Base-by-base conservation (phyloP, 37 sponge, comb jelly and placozoan genomes). In the Spongia lamella region DNA sequence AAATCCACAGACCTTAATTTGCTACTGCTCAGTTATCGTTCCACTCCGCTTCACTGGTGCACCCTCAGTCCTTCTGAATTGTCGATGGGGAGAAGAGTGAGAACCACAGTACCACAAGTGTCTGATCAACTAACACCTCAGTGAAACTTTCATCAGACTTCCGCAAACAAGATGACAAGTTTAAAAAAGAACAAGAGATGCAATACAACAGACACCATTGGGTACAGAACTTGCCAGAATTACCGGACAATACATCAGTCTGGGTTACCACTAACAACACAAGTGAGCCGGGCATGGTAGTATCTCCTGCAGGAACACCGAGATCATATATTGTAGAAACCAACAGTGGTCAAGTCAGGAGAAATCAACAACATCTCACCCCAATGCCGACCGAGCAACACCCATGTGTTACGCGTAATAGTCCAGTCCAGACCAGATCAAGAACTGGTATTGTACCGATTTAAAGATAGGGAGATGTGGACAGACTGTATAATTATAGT, bases 251-350 rank as follows among this genome's bases (percentile, higher is more conserved):
- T 16, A 11, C 19, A 27, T 60, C 61, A 21, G 61, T 60, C 9
- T 60, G 61, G 61, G 61, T 60, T 20, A 14, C 19, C 61, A 60
- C 61, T 27, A 22, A 60, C 9, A 16, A 60, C 61, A 60, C 9
- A n/a, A 11, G 26, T 11, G n/a, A 11, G 13, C 13, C 61, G 13
- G 61, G 61, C 13, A 14, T 22, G 24, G 61, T 60, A 11, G 24
- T 60, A 13, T 9, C 13, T 9, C 24, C 61, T 20, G 61, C 61
- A 25, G 61, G 9, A 21, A n/a, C 61, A 11, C 61, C 61, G 24
- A 60, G 61, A 16, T 16, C 61, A 11, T 60, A 60, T 16, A n/a
- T 60, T 60, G 61, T 60, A 13, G 61, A 60, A 60, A 60, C 61
- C 19, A 11, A 11, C 17, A 21, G 26, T 20, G 61, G 61, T 25